A percentile compares a stretch with the other conserved stretches of the same genome.
These are phyloP conservation scores for Capromys pilorides DNA, from an alignment of 2,797 vertebrate genomes.

Conservation along the genomic window DNA sequence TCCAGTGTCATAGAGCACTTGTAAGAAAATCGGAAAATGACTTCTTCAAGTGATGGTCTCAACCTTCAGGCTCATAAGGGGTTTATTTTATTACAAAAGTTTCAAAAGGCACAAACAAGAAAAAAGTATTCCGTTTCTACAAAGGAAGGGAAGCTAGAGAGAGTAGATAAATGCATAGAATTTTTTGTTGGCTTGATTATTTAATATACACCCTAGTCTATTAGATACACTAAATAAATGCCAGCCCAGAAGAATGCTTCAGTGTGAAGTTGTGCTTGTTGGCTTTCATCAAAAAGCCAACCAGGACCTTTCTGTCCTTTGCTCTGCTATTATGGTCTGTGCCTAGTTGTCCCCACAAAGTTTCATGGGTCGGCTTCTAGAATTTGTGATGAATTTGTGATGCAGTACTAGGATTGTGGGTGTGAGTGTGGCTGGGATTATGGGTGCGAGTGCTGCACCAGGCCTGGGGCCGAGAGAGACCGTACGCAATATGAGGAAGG, in stretches of 20 bases:
- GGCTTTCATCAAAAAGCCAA: neutral
- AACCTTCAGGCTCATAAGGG: neutral
- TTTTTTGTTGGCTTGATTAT: neutral
- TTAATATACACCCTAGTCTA: neutral
- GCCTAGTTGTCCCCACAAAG: no score
- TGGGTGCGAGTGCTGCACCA: no score
- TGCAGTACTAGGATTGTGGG: no score
- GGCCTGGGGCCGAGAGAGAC: no score
- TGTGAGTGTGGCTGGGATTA: no score
- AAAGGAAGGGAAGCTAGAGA: neutral
- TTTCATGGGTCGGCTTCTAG: no score
- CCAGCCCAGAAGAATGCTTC: slow-evolving; percentile 5
- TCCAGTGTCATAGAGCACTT: neutral
- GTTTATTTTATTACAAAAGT: slow-evolving; percentile 11
- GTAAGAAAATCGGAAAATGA: neutral
- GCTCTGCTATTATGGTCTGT: no score
- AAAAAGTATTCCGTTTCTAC: slow-evolving; percentile 2
- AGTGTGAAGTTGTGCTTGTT: neutral
- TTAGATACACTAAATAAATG: neutral
- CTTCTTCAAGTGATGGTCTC: neutral
- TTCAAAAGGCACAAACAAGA: neutral
- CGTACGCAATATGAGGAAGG: no score
- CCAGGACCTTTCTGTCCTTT: neutral
- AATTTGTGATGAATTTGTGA: no score
- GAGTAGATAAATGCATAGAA: neutral